A percentile compares a stretch with the other conserved stretches of the same genome.
phyloP scores from a whole-genome alignment of 2,113 vertebrate genomes.

The Panurus biarmicus region DNA sequence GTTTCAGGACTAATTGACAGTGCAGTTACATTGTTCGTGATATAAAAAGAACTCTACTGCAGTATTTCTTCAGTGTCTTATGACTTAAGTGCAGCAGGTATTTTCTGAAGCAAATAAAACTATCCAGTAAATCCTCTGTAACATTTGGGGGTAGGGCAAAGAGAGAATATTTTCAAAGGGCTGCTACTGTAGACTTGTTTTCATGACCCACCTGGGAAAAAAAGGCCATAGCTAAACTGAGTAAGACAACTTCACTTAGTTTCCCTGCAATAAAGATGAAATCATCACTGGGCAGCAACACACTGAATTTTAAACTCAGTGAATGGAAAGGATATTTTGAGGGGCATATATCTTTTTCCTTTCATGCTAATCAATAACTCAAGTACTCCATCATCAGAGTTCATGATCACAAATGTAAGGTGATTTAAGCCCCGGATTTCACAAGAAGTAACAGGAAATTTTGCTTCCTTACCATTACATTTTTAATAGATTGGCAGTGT shows the following conservation, averaged over 20 bases:
- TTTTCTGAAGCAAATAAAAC: slow-evolving; percentile 48
- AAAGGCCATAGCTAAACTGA: slow-evolving; percentile 3
- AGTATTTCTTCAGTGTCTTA: slow-evolving; percentile 32
- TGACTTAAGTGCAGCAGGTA: slow-evolving; percentile 20
- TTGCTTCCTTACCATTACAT: neutral
- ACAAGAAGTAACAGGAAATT: neutral
- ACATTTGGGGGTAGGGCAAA: neutral
- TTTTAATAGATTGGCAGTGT: neutral
- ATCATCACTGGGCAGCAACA: neutral
- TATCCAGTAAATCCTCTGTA: slow-evolving; percentile 36
- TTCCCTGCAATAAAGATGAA: slow-evolving; percentile 17
- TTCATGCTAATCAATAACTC: neutral
- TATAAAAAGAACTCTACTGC: slow-evolving; percentile 4
- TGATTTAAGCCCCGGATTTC: neutral
- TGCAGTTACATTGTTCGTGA: neutral
- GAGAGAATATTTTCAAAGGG: slow-evolving; percentile 18
- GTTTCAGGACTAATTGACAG: slow-evolving; percentile 22
- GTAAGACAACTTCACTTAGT: neutral
- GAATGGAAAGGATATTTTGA: neutral
- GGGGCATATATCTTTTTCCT: neutral
- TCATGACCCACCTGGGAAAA: neutral
- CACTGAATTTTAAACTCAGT: neutral
- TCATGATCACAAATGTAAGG: neutral
- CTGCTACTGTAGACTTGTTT: neutral
- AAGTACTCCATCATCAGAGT: neutral